Evolutionary conservation across 2,797 vertebrate species (phyloP), one percentile per base, ranked within the genome.

Genomic region (Emydoidea blandingii): DNA sequence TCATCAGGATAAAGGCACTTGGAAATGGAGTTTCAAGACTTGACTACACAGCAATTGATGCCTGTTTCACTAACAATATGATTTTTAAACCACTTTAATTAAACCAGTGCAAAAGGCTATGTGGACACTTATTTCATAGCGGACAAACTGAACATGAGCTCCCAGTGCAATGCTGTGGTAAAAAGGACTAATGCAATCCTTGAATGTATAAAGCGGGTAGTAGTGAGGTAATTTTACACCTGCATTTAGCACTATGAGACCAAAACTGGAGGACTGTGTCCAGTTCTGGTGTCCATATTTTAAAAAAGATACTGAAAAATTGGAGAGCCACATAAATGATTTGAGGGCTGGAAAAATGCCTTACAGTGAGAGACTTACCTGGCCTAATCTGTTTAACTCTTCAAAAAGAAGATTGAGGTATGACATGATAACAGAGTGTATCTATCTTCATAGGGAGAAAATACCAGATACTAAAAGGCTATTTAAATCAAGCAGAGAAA

Each of bases 1-100:
- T 85, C 31, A 59, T 53, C 80, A 86, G n/a, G 89, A 87, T 84
- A 88, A 93, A 94, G 4, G 2, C 6, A 87, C 72, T 88, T 79
- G 34, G 83, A 94, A 96, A 93, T 3, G 31, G 18, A 86, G 41
- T 18, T 92, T 57, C 81, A 44, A 29, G 85, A 81, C 47, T 91
- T 68, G 57, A 91, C 50, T 85, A 12, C 27, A 65, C 7, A 82
- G 29, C 41, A 94, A 96, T 93, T 87, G 29, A 3, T 18, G 95
- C 18, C 1, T 92, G 90, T 82, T 85, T 6, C 85, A 78, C 72
- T 65, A 93, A 87, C 53, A 93, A 37, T 57, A 54, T 81, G 78
- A 7, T 5, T 91, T 94, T 94, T 52, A 84, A 94, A 88, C 34
- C 72, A 72, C 78, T 78, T 57, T 82, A 57, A 4, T 86, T 16